Evolutionary conservation across 2,888 invertebrate species (phyloP).

Genomic region (Apodemia mormo): DNA sequence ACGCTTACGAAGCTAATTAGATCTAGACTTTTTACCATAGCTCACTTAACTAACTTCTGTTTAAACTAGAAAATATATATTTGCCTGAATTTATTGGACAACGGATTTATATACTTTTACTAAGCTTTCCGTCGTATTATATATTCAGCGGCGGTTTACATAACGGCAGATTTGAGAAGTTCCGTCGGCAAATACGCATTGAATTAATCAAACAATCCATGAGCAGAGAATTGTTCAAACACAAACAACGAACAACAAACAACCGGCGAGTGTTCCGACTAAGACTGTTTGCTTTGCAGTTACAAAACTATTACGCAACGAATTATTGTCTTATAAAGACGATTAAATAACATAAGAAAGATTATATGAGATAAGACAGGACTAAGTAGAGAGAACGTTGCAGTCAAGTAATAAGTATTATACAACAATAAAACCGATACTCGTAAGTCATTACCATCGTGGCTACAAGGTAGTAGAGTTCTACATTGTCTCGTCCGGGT

Average conservation of each 20-base stretch:
- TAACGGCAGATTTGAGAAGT: constrained; percentile 1
- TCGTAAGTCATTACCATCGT: too few relatives aligned
- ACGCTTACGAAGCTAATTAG: too few relatives aligned
- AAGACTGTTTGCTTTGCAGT: not conserved
- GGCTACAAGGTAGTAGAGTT: too few relatives aligned
- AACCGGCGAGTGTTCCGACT: not conserved
- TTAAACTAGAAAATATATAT: too few relatives aligned
- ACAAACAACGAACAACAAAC: constrained; percentile 15
- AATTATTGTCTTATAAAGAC: not conserved
- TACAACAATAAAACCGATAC: too few relatives aligned
- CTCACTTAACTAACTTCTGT: too few relatives aligned
- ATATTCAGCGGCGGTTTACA: not conserved
- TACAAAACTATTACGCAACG: constrained; percentile 4
- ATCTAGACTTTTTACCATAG: too few relatives aligned
- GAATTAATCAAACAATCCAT: constrained; percentile 9
- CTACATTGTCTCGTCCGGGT: too few relatives aligned
- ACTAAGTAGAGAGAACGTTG: too few relatives aligned
- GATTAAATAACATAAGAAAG: not conserved
- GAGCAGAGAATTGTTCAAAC: constrained; percentile 5
- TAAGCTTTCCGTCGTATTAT: not conserved
- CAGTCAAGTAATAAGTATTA: too few relatives aligned
- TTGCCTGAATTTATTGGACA: too few relatives aligned
- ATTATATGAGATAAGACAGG: not conserved
- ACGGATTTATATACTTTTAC: not conserved
- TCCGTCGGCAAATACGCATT: not conserved